Percentiles rank a stretch among this genome's conserved stretches.
Evolutionary conservation across 2,113 vertebrate genomes (phyloP).

Genomic region (Tyto alba): DNA sequence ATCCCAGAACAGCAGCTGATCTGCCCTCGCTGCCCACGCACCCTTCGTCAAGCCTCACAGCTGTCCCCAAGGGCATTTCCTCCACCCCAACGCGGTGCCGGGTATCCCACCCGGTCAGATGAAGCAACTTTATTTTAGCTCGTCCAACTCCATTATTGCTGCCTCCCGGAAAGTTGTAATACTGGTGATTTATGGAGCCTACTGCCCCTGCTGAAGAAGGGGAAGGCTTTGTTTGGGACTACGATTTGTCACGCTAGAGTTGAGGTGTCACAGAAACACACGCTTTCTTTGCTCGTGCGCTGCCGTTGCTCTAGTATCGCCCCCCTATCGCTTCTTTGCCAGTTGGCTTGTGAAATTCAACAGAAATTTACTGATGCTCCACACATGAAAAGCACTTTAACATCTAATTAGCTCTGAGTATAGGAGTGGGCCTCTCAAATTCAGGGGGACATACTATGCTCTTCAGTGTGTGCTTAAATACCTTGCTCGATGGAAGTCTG

Average conservation of each 20-base stretch:
- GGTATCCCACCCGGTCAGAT: accelerated
- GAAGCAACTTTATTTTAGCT: neutral
- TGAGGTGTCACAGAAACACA: neutral
- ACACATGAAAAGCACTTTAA: neutral
- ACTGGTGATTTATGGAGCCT: neutral
- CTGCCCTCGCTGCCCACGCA: accelerated
- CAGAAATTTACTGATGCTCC: neutral
- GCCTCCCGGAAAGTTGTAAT: neutral
- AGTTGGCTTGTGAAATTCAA: neutral
- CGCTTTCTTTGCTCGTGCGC: neutral
- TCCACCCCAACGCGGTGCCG: accelerated
- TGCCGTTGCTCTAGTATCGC: neutral
- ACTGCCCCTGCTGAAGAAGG: neutral
- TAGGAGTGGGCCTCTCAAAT: neutral
- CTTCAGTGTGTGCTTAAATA: neutral
- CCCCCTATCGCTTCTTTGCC: neutral
- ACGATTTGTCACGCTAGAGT: neutral
- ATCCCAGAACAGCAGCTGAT: neutral
- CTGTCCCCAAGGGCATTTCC: neutral
- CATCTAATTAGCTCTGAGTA: neutral
- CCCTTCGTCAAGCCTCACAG: accelerated
- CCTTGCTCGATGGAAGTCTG: neutral
- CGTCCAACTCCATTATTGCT: neutral
- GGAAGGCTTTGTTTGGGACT: neutral
- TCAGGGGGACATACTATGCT: neutral